phyloP scores from a whole-genome alignment of 2,797 vertebrate genomes.

The Xyrichtys novacula region DNA sequence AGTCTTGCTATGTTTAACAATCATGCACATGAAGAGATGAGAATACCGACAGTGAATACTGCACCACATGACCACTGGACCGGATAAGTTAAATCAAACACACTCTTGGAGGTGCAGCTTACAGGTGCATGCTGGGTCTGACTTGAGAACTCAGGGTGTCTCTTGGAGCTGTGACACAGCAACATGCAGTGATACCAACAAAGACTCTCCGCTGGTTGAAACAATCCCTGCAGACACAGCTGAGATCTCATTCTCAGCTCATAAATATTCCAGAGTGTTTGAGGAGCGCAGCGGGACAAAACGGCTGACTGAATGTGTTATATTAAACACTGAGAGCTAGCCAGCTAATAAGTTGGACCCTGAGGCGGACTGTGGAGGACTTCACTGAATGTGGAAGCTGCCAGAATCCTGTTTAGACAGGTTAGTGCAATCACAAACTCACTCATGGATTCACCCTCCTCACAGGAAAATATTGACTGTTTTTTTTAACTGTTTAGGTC shows the following conservation, averaged over 20 bases:
- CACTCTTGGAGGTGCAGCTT: background rate
- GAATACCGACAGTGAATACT: too few species aligned
- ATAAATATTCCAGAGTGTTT: background rate
- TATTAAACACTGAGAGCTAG: background rate
- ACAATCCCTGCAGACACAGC: background rate
- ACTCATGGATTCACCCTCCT: background rate
- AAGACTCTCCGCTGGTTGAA: background rate
- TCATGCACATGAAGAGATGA: too few species aligned
- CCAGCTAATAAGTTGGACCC: background rate
- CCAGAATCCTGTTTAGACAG: background rate
- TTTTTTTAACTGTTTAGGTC: background rate
- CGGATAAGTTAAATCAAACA: background rate
- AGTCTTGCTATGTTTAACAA: too few species aligned
- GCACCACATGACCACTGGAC: background rate
- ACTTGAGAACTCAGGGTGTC: background rate
- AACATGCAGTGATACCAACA: conserved; percentile 1
- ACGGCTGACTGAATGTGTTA: background rate
- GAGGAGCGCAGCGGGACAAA: background rate
- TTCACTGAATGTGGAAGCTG: background rate
- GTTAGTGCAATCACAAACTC: background rate
- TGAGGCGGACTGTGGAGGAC: conserved; percentile 1
- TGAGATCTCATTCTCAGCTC: background rate
- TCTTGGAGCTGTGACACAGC: background rate
- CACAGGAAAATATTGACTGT: background rate
- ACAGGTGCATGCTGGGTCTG: conserved; percentile 6